Conservation (phyloP, 2,888 invertebrate genomes). For the Calameuta filiformis region DNA sequence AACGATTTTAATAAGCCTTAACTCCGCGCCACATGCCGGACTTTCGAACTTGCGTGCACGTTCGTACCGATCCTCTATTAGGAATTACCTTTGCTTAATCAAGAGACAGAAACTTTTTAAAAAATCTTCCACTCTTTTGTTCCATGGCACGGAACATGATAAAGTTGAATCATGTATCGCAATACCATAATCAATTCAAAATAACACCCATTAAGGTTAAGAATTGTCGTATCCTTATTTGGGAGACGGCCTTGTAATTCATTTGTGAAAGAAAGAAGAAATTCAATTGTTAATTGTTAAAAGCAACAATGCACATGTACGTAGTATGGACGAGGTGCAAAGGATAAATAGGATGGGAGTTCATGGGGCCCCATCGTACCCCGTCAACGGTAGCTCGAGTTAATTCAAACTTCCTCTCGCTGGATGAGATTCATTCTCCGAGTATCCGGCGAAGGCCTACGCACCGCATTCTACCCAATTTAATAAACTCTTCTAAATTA, state of each 20-base stretch:
- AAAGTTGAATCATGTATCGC: background rate
- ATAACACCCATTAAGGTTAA: background rate
- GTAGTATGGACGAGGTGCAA: conserved; percentile 24
- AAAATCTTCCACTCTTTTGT: background rate
- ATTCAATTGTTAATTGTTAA: background rate
- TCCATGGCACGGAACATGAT: background rate
- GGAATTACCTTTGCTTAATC: conserved; percentile 5
- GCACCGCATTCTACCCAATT: conserved; percentile 64
- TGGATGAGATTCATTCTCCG: conserved; percentile 65
- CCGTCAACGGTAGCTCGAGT: conserved; percentile 47
- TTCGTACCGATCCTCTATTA: conserved; percentile 13
- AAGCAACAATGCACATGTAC: background rate
- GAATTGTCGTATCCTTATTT: background rate
- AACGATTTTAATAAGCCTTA: conserved; percentile 57
- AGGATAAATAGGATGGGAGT: conserved; percentile 41
- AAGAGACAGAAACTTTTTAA: background rate
- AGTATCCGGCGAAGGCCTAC: conserved; percentile 63
- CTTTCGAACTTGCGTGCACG: conserved; percentile 32
- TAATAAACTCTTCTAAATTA: conserved; percentile 59
- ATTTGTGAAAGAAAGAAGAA: background rate
- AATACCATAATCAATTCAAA: background rate
- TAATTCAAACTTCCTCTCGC: conserved; percentile 64
- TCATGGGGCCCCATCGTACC: conserved; percentile 22
- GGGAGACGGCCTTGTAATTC: background rate
- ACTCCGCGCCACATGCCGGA: conserved; percentile 40